Evolutionary conservation across 2,888 invertebrate species (phyloP), one percentile per base, ranked within the genome.

Genomic region (Callosobruchus maculatus): DNA sequence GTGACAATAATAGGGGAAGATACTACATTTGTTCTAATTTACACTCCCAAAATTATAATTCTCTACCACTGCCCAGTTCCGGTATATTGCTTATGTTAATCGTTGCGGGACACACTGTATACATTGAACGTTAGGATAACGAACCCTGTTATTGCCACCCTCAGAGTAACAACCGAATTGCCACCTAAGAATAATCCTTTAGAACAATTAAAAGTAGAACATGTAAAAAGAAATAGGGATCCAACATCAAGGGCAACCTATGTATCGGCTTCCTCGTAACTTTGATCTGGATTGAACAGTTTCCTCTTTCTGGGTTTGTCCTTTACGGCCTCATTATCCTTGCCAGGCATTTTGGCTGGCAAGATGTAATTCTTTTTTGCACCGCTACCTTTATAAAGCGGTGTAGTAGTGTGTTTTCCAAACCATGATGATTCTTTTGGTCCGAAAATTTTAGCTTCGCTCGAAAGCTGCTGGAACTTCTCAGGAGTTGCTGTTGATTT

Each of bases 231-330:
- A 4, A 4, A 26, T 7, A 26, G 26, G 2, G n/a, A n/a, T n/a
- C n/a, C n/a, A 4, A 26, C 26, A 26, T 4, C 3, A 26, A 26
- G 2, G 7, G 26, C 2, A 26, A 30, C 49, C 18, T 71, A 71
- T 26, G 31, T 49, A 5, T 71, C 22, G 4, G 31, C 1, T n/a
- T 71, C 71, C 20, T 31, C 20, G 31, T 21, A 70, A 71, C 31
- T 71, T 2, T 49, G 71, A 31, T 71, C 31, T 66, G 71, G 71
- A 71, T 71, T 9, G 20, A 31, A 71, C 20, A 71, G 20, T n/a
- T 71, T 71, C 31, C 71, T 71, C n/a, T 71, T 71, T 20, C 31
- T 71, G 9, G 71, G 31, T 9, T 71, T 22, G 20, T 22, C 22
- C 5, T 70, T 49, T 0, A 31, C 30, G 70, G 9, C 21, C 2